Base-by-base conservation (phyloP, 2,113 vertebrate genomes). In the Papio anubis region DNA sequence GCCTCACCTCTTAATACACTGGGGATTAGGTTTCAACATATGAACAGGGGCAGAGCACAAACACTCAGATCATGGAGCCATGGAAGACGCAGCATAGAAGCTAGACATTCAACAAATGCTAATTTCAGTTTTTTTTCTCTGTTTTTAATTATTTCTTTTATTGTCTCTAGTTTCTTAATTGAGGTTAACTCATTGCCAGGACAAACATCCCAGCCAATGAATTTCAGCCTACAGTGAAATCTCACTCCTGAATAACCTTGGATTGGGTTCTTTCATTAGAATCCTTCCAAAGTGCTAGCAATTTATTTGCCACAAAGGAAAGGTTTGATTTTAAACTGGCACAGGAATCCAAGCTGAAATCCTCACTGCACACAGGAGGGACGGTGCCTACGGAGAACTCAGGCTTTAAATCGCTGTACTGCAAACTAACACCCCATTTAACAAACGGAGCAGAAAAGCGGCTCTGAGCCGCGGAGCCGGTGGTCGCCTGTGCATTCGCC, bases 221-320 rank as follows among this genome's bases (percentile, higher is more conserved):
- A 13, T 48, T 18, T 20, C 3, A 0, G 48, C 45, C 17, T 59
- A 8, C 27, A 3, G 6, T 40, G 40, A 70, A 66, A 57, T 40
- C 55, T 45, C 12, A 35, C 27, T 94, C 57, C 30, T 18, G 55
- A 87, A 14, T 35, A 52, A 43, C 13, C 50, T 45, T 38, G 30
- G 18, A 21, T 16, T 3, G 70, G 18, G 3, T 20, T 75, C 55
- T 88, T 90, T 85, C 64, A n/a, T 73, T 23, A 70, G 81, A 18
- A 70, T 17, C 17, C 3, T 90, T 52, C n/a, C 84, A 18, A 78
- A 88, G 81, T 21, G 43, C 81, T 27, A 16, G 78, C 21, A 16
- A 87, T 70, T 95, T 50, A 68, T 86, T 94, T 86, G 68, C 59
- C 76, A 97, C 73, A 57, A 93, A 82, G 78, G 73, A 40, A 68